Base-by-base conservation (phyloP, 2,113 vertebrate species). In the Axis porcinus region DNA sequence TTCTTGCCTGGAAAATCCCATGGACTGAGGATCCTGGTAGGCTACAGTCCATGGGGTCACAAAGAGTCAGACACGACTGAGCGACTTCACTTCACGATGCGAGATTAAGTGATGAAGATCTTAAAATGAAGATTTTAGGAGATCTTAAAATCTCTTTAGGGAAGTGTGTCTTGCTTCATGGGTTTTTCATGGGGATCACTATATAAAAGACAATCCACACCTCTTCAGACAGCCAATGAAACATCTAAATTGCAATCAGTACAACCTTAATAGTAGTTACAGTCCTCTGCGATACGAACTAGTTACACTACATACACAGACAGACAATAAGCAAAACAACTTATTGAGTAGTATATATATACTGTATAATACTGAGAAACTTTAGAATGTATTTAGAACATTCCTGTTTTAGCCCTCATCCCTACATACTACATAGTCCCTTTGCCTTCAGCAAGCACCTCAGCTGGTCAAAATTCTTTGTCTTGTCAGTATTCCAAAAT, bases 241-340 rank as follows among this genome's bases (percentile, higher is more conserved):
- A 50, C 47, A 50, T 50, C 13, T 50, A 50, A 50, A 13, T 50
- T 50, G 47, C 13, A 50, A 14, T 50, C 12, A 50, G 12, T 50
- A 50, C 99, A 99, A 98, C 98, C 99, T 99, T 99, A 99, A 98
- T 99, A 99, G 98, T 99, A 99, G 98, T 99, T 99, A 99, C 99
- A 99, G 98, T 99, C 99, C 98, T 98, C 99, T 99, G n/a, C n/a
- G n/a, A n/a, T n/a, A 99, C 99, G 99, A 99, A 99, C 98, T 99
- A 99, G 99, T 99, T 99, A 99, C 99, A 99, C 99, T 99, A 99
- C 99, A 98, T 99, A 99, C 99, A 99, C 99, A 99, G 99, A 99
- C 99, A 99, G 99, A 99, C 99, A 99, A 99, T 98, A 99, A 99
- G 99, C 98, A 99, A 97, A 98, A 98, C 98, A 98, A 99, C 98